phyloP scores from a whole-genome alignment of 1,140 invertebrate species.

The Psix sp. region DNA sequence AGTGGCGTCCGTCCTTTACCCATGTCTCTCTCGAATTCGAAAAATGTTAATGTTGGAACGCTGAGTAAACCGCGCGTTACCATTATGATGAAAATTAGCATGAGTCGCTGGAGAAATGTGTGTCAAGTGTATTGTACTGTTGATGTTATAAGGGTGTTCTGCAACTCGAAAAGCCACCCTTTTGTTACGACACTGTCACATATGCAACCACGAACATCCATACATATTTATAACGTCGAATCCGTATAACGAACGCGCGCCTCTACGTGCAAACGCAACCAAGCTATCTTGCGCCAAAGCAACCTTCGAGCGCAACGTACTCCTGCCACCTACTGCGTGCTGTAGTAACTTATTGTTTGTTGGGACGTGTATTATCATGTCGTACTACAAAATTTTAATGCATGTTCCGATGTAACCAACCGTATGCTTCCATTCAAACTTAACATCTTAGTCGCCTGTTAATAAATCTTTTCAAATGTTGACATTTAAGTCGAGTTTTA shows the following conservation, averaged over 20 bases:
- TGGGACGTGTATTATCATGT: constrained; percentile 25
- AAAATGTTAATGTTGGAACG: constrained; percentile 39
- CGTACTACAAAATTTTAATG: constrained; percentile 26
- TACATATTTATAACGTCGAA: constrained; percentile 50
- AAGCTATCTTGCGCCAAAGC: constrained; percentile 7
- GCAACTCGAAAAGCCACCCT: constrained; percentile 50
- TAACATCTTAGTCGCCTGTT: constrained; percentile 15
- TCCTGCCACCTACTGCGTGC: constrained; percentile 11
- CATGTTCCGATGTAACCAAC: constrained; percentile 12
- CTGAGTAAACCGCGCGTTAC: constrained; percentile 35
- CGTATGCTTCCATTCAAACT: constrained; percentile 22
- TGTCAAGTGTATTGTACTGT: constrained; percentile 49
- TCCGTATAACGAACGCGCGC: constrained; percentile 34
- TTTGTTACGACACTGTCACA: constrained; percentile 47
- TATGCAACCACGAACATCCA: constrained; percentile 38
- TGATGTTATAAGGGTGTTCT: constrained; percentile 48
- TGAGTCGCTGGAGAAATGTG: constrained; percentile 34
- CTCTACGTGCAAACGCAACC: constrained; percentile 26
- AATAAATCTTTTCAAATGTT: no score
- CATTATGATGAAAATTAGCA: constrained; percentile 50
- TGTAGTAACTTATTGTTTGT: constrained; percentile 40
- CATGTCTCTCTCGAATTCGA: constrained; percentile 11
- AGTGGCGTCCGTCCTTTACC: background rate
- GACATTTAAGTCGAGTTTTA: no score
- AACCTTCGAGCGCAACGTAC: constrained; percentile 11